Evolutionary conservation across 2,797 vertebrate species (phyloP), one percentile per base, ranked within the genome.

Genomic region (Falco rusticolus): DNA sequence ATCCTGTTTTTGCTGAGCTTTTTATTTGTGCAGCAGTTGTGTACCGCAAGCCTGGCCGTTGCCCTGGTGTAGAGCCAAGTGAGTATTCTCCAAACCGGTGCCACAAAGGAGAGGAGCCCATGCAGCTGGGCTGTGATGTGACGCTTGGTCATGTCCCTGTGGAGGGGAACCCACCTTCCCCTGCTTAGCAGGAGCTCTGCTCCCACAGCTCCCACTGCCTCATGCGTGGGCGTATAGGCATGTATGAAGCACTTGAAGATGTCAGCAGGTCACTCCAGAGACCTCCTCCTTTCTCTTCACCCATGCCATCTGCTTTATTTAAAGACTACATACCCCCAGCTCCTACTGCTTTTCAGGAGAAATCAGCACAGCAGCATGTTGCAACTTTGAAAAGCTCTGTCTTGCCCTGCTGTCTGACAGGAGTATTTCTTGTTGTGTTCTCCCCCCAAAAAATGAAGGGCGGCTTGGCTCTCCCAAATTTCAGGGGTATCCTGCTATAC

Each of bases 191-290:
- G 33, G 16, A 24, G 13, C 57, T 59, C 43, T 8, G 34, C 24
- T 53, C 19, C n/a, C 29, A 11, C 56, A 37, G 17, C 65, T 41
- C 34, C 33, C 25, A 10, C 50, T 15, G 56, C n/a, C 34, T 68
- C 4, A 0, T 13, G 7, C 16, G 9, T 1, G 1, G 21, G 29
- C 16, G 2, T 10, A 7, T 3, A 5, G 16, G 56, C 33, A 9
- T 5, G 3, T 19, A 34, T 29, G 39, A 68, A 68, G 43, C 39
- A 6, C n/a, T 5, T 51, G 65, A 33, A 41, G 48, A 16, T 54
- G 47, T 43, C 79, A 57, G 34, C 10, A 17, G 45, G 22, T 56
- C 37, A 6, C 37, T 56, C 43, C 34, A 54, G 34, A 65, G 34
- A 39, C 28, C 31, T 34, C 39, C 59, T 85, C 59, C 41, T n/a